Conservation (phyloP, 2,888 invertebrate species). For the Anorthoa munda region DNA sequence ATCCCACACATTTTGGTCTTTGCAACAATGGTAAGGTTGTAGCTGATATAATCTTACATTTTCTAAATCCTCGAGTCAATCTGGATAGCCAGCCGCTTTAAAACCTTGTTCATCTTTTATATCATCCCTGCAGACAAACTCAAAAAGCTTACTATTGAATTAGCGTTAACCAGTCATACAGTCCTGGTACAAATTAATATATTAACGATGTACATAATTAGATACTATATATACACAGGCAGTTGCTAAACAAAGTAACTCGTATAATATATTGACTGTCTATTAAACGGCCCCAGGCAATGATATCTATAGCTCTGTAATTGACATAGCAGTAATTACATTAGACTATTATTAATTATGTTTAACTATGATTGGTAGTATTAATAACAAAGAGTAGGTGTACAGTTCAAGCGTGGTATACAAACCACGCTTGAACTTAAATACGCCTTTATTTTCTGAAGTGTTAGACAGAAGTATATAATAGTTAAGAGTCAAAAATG, state of each 20-base stretch:
- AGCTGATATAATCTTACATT: too few relatives aligned
- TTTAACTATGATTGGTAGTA: conserved; percentile 8
- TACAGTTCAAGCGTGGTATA: background rate
- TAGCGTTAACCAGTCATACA: background rate
- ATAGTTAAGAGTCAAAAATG: too few relatives aligned
- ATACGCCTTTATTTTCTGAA: background rate
- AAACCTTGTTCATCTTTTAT: too few relatives aligned
- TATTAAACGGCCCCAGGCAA: conserved; percentile 4
- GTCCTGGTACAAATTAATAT: background rate
- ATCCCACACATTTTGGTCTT: too few relatives aligned
- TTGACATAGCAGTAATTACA: conserved; percentile 21
- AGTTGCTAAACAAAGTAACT: background rate
- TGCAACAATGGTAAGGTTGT: too few relatives aligned
- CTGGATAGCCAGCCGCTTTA: too few relatives aligned
- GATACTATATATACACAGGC: background rate
- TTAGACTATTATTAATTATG: conserved; percentile 29
- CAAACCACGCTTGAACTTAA: too few relatives aligned
- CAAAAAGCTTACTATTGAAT: background rate
- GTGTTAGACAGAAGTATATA: too few relatives aligned
- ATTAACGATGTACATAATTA: background rate
- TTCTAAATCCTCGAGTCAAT: too few relatives aligned
- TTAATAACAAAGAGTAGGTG: background rate
- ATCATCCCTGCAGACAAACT: background rate
- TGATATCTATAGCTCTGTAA: conserved; percentile 19
- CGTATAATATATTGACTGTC: background rate